phyloP scores from a whole-genome alignment of 2,888 invertebrate species.

The Oscheius myriophilus region DNA sequence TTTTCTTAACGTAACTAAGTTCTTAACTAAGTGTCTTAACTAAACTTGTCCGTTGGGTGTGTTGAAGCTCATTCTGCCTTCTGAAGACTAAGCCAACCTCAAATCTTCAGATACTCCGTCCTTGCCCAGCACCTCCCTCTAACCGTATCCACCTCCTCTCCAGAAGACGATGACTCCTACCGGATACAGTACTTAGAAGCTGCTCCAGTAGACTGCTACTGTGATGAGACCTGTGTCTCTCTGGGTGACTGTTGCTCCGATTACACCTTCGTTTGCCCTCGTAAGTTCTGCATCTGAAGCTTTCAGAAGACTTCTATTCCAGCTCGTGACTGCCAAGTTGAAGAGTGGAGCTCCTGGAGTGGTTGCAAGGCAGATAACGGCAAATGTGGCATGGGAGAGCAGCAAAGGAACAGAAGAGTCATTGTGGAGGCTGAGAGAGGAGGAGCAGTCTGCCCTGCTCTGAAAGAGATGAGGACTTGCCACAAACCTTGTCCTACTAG shows the following conservation, averaged over 20 bases:
- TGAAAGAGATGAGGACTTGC: constrained; percentile 57
- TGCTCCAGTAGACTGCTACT: constrained; percentile 56
- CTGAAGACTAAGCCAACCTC: not conserved
- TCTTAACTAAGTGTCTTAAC: too few relatives aligned
- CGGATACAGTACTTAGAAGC: constrained; percentile 39
- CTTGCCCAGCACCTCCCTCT: constrained; percentile 60
- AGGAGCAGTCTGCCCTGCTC: constrained; percentile 49
- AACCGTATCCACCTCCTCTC: constrained; percentile 38
- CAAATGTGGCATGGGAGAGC: constrained; percentile 48
- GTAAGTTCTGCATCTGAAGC: constrained; percentile 37
- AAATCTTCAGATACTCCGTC: constrained; percentile 56
- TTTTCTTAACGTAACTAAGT: too few relatives aligned
- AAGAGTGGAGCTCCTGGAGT: constrained; percentile 57
- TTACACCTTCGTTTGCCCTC: constrained; percentile 64
- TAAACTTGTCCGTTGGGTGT: too few relatives aligned
- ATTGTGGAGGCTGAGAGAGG: constrained; percentile 46
- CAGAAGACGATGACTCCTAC: constrained; percentile 20
- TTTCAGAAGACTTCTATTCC: not conserved
- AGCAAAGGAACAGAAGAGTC: constrained; percentile 34
- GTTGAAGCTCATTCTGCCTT: not conserved
- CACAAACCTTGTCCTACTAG: constrained; percentile 46
- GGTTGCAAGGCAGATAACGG: constrained; percentile 52
- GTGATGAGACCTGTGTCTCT: constrained; percentile 61
- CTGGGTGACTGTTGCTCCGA: constrained; percentile 66
- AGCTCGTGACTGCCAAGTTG: constrained; percentile 62